Evolutionary conservation across 2,888 invertebrate species (phyloP).

Genomic region (Dasypogon diadema): DNA sequence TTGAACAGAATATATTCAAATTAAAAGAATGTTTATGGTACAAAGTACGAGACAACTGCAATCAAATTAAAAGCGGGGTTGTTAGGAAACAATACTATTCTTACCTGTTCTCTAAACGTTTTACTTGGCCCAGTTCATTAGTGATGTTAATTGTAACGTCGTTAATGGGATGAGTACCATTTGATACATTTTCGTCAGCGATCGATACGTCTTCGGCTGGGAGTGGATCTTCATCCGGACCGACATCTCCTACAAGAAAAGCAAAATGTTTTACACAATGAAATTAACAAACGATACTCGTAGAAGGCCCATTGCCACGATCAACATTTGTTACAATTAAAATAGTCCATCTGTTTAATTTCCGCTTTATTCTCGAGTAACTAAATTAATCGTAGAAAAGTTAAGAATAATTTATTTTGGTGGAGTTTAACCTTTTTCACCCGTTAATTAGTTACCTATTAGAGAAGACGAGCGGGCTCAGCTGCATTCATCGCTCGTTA

Average conservation of each 20-base stretch:
- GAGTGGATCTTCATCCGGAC: conserved; percentile 64
- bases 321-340: neutral
- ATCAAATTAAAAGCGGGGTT: too few species aligned
- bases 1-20: too few species aligned
- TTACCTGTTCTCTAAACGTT: conserved; percentile 65
- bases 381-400: neutral
- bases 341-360: neutral
- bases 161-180: conserved; percentile 29
- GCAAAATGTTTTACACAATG: neutral
- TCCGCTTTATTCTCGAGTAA: neutral
- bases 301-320: neutral
- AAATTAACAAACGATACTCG: neutral
- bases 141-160: conserved; percentile 66
- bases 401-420: neutral
- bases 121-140: conserved; percentile 67
- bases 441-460: too few species aligned
- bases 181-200: conserved; percentile 56
- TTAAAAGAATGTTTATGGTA: too few species aligned
- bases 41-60: too few species aligned
- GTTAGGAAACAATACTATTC: too few species aligned
- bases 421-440: too few species aligned
- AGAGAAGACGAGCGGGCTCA: neutral
- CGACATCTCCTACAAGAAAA: conserved; percentile 55
- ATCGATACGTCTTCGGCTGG: conserved; percentile 63
- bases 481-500: neutral